Evolutionary conservation across 2,113 vertebrate species (phyloP), one percentile per base, ranked within the genome.

Genomic region (Centrocercus urophasianus): DNA sequence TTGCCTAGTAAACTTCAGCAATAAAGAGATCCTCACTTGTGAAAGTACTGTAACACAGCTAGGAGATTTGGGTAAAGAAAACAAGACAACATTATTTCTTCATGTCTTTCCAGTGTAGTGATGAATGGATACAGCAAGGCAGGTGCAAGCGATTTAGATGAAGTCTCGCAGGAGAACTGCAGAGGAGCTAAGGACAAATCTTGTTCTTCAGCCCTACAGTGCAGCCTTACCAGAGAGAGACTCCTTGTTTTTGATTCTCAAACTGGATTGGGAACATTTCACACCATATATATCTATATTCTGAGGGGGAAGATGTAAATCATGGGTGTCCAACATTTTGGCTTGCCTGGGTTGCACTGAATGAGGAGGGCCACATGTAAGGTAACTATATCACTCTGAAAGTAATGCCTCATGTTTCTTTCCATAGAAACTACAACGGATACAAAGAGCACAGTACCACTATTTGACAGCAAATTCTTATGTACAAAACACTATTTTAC

Each of bases 51-150:
- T 64, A 78, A 82, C 60, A 8, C 27, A 84, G 8, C 5, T 32
- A 30, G 34, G 13, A 7, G 3, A 75, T 34, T 42, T 27, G 43
- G n/a, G 38, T 40, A 67, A 45, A 52, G 16, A 81, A 59, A 57
- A 38, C 22, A 65, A 42, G 42, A 27, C 2, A 5, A 34, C 3
- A 4, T 34, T 59, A 34, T 50, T 82, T 87, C 43, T 75, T 78
- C 10, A 15, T 0, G 6, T 34, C 32, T 45, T 34, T 80, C 22
- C 30, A 80, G 21, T 6, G 2, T 11, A 57, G 22, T 1, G 3
- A 60, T n/a, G 47, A 84, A 65, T 13, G 10, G 22, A 13, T 72
- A 17, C 9, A 32, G 19, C 6, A 86, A 52, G 25, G n/a, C 48
- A 54, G 13, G 15, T 13, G 8, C 1, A 5, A 71, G 17, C 0